Conservation (phyloP, 92 coral and sea anemone genomes). For the Phenganax marumi region DNA sequence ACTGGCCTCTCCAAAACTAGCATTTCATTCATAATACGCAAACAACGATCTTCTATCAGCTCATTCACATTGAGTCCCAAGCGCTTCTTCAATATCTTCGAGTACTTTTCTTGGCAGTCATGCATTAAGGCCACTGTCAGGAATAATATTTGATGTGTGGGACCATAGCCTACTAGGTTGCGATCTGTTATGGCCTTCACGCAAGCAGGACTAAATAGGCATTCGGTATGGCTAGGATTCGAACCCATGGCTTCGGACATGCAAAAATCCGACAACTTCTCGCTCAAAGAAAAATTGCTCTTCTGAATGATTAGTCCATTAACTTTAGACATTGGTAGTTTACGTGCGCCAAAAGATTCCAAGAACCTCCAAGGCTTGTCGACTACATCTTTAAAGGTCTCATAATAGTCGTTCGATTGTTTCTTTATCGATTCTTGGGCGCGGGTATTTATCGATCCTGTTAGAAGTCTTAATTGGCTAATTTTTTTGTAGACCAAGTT, state of each 20-base stretch:
- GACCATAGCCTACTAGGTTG: constrained; percentile 2
- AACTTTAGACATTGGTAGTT: neutral
- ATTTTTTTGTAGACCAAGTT: neutral
- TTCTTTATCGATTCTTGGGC: constrained; percentile 17
- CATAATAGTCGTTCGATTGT: constrained; percentile 8
- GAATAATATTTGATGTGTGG: constrained; percentile 36
- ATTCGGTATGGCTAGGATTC: constrained; percentile 12
- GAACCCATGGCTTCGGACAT: constrained; percentile 38
- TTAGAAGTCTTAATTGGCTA: neutral
- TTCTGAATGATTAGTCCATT: neutral
- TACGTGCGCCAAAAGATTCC: constrained; percentile 4
- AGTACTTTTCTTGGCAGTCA: constrained; percentile 26
- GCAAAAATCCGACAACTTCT: constrained; percentile 5
- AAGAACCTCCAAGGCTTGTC: constrained; percentile 36
- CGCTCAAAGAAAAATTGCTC: neutral
- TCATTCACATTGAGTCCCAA: constrained; percentile 23
- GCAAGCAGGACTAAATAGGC: constrained; percentile 1
- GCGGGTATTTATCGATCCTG: neutral
- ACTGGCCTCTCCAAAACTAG: neutral
- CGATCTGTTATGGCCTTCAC: constrained; percentile 15
- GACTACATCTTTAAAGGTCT: constrained; percentile 18
- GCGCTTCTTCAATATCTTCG: neutral
- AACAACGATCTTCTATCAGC: constrained; percentile 13
- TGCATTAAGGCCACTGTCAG: constrained; percentile 10
- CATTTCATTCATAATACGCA: constrained; percentile 18